phyloP scores from a whole-genome alignment of 2,113 vertebrate species.

The Cryptomyrus ogoouensis region DNA sequence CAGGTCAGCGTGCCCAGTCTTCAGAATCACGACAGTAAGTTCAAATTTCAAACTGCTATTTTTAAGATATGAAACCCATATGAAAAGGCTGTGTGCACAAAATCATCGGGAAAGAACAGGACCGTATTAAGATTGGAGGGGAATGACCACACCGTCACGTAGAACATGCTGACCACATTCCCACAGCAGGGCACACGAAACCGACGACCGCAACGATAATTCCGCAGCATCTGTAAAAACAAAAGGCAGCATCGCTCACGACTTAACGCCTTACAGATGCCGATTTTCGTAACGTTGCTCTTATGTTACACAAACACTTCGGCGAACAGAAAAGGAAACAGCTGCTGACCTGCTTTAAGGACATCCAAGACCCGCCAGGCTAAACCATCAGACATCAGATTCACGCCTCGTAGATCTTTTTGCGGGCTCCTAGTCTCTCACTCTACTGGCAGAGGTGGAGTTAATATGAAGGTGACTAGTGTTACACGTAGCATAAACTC shows the following conservation, averaged over 20 bases:
- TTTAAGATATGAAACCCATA: constrained; percentile 32
- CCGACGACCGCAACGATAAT: background rate
- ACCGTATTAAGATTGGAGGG: background rate
- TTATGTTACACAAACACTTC: background rate
- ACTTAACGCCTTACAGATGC: background rate
- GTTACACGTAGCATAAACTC: background rate
- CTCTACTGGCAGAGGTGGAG: background rate
- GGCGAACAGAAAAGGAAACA: background rate
- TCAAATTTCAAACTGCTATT: constrained; percentile 41
- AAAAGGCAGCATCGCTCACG: background rate
- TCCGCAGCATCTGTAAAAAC: background rate
- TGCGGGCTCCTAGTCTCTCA: background rate
- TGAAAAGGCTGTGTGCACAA: background rate
- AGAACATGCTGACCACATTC: background rate
- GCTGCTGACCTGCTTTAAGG: background rate
- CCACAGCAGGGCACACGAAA: background rate
- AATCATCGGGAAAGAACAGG: constrained; percentile 19
- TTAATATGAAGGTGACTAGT: background rate
- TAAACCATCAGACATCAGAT: background rate
- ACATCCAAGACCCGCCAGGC: background rate
- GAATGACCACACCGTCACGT: background rate
- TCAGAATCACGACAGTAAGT: constrained; percentile 16
- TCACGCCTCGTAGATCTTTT: background rate
- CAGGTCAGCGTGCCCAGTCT: background rate
- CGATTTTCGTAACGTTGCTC: background rate